These are phyloP conservation scores for Rhizomys pruinosus DNA, from an alignment of 2,113 vertebrate genomes.

Conservation along the genomic window DNA sequence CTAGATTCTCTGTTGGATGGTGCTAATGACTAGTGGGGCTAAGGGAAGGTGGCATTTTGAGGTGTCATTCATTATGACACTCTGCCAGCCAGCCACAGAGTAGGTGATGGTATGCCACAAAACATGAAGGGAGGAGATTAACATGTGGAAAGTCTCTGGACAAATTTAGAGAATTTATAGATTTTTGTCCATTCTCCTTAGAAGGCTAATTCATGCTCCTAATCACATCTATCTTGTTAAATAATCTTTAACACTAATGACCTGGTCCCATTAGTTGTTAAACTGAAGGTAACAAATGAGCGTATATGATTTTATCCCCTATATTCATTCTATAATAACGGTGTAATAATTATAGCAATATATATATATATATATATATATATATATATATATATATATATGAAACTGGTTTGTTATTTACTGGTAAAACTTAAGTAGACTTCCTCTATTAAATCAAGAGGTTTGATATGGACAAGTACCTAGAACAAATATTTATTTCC, in stretches of 20 bases:
- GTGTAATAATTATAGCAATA: too few species aligned
- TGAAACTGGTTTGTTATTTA: neutral
- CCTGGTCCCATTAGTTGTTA: conserved; percentile 14
- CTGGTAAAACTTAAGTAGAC: neutral
- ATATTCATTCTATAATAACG: neutral
- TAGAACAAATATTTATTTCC: neutral
- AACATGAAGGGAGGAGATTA: conserved; percentile 19
- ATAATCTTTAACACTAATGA: neutral
- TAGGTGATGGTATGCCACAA: neutral
- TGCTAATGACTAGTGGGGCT: conserved; percentile 37
- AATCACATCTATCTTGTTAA: neutral
- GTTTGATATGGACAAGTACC: neutral
- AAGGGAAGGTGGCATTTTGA: neutral
- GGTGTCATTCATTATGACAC: too few species aligned
- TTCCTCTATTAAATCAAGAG: neutral
- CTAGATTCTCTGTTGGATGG: conserved; percentile 49
- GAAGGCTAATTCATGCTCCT: neutral
- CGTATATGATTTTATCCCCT: conserved; percentile 19
- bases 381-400: too few species aligned
- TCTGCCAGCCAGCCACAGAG: neutral
- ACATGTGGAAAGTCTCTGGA: conserved; percentile 21
- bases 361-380: too few species aligned
- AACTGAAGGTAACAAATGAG: neutral
- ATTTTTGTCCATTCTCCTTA: neutral
- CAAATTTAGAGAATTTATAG: conserved; percentile 66